phyloP scores from a whole-genome alignment of 2,888 invertebrate species.

The Sylvicola cinctus region DNA sequence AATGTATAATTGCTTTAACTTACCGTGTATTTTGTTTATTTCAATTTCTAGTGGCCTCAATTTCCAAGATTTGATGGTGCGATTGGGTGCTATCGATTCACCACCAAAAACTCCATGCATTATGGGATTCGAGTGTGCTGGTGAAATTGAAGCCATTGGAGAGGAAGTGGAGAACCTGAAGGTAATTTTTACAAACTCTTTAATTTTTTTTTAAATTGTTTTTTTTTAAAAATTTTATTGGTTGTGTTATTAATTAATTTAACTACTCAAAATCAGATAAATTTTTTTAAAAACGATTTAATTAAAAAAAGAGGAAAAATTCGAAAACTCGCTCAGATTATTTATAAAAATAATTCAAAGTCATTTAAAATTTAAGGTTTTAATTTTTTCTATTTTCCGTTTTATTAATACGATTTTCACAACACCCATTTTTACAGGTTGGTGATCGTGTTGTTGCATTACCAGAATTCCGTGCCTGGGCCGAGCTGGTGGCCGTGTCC shows the following conservation, averaged over 20 bases:
- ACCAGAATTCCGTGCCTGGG: constrained; percentile 71
- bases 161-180: constrained; percentile 60
- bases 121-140: constrained; percentile 75
- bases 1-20: neutral
- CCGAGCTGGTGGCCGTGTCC: constrained; percentile 61
- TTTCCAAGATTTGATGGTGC: constrained; percentile 75
- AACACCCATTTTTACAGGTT: constrained; percentile 34
- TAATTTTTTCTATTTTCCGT: constrained; percentile 6
- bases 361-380: neutral
- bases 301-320: too few relatives aligned
- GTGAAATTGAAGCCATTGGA: constrained; percentile 57
- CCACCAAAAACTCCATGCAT: constrained; percentile 79
- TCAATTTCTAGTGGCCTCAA: constrained; percentile 48
- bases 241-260: too few relatives aligned
- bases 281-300: too few relatives aligned
- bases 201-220: neutral
- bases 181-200: constrained; percentile 26
- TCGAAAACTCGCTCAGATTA: too few relatives aligned
- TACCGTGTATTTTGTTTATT: neutral
- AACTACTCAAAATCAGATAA: too few relatives aligned
- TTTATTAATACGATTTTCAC: too few relatives aligned
- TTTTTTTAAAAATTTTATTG: too few relatives aligned
- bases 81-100: constrained; percentile 71
- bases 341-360: too few relatives aligned
- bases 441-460: constrained; percentile 68